phyloP scores from a whole-genome alignment of 2,797 vertebrate species.

The Petrocephalus schoutedeni region DNA sequence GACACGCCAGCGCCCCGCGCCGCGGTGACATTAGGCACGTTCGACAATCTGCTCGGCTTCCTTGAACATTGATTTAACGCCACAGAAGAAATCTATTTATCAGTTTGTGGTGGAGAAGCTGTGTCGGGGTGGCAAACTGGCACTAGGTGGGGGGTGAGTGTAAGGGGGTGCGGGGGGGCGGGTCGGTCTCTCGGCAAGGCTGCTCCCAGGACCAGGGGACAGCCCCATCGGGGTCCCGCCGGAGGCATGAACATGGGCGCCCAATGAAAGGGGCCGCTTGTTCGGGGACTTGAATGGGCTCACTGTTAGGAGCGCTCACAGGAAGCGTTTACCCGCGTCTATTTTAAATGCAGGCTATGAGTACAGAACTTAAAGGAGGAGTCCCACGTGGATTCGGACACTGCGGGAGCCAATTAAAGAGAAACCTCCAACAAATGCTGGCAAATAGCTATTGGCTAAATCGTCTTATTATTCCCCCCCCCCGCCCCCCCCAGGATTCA shows the following conservation, averaged over 20 bases:
- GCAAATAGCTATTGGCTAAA: conserved; percentile 1
- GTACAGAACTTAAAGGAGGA: conserved; percentile 1
- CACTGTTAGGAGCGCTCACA: conserved; percentile 19
- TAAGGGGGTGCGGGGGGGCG: not conserved
- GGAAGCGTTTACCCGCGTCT: conserved; percentile 16
- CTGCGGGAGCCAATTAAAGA: conserved; percentile 13
- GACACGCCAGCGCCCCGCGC: not conserved
- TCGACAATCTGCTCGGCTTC: not conserved
- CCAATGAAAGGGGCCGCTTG: conserved; percentile 37
- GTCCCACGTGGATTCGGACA: conserved; percentile 19
- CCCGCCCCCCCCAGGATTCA: not conserved
- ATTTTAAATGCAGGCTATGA: conserved; percentile 24
- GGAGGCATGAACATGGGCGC: conserved; percentile 12
- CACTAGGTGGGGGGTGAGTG: not conserved
- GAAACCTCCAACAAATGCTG: conserved; percentile 1
- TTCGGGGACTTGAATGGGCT: conserved; percentile 30
- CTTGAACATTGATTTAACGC: not conserved
- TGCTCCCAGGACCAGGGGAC: not conserved
- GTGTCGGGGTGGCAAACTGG: not conserved
- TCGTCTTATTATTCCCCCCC: not conserved
- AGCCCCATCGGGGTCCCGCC: not conserved
- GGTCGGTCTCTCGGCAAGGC: not conserved
- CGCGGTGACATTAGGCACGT: not conserved
- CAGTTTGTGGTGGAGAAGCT: not conserved
- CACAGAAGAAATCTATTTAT: not conserved